Base-by-base conservation (phyloP, 2,888 invertebrate genomes). In the Cryptocheilus praepositus region DNA sequence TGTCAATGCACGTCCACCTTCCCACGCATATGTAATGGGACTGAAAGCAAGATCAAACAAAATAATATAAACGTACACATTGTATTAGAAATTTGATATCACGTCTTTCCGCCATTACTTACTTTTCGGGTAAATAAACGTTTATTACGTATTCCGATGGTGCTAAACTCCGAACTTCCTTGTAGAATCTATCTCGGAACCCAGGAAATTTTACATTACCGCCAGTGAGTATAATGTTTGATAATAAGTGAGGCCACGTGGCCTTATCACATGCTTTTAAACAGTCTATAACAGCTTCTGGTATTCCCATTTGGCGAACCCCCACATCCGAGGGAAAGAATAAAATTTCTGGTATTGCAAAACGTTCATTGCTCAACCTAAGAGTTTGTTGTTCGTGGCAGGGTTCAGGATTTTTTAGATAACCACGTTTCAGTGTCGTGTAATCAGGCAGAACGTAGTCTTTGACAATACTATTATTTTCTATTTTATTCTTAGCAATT, bases 391-490 rank as follows among this genome's bases (percentile, higher is more conserved):
- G 92, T 77, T 93, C 93, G 1, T 91, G 90, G 5, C 77, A 77
- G 44, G 79, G 78, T 44, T 85, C 91, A 8, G 88, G 83, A 25
- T 91, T 88, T 68, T 91, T 88, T 0, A 93, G 86, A 85, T 90
- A 96, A 11, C 98, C 99, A 76, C 98, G 90, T 64, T 95, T 92
- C 7, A 98, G 92, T 1, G 94, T 93, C 0, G 97, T 97, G 88
- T 97, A 99, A 90, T 99, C 99, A 0, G 99, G 99, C 60, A 99
- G 89, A 0, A 99, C 94, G 87, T 99, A 99, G 85, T 99, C 98
- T 76, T 94, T 91, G 3, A 94, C 92, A 63, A 97, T 95, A 3
- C 93, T 92, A 83, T 94, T 94, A 45, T 92, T 92, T 43, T 92
- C 89, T 18, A 90, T 91, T 86, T 91, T 90, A 63, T 88, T 89